Base-by-base conservation (phyloP, 2,797 vertebrate species). In the Falco columbarius region DNA sequence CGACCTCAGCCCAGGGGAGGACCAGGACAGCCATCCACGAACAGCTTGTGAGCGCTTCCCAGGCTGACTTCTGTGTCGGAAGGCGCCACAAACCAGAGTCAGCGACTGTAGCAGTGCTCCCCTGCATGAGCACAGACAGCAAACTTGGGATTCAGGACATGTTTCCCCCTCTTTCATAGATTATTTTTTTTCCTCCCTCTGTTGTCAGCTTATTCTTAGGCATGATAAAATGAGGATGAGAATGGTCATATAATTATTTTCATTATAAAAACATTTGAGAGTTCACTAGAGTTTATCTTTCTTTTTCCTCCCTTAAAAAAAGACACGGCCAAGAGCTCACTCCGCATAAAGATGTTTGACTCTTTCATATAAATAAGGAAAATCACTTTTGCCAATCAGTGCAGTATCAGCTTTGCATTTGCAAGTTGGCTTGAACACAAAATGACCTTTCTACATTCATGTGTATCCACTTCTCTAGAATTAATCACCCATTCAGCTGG, bases 401-500 rank as follows among this genome's bases (percentile, higher is more conserved):
- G 51, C 23, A 81, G 34, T 24, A 65, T 80, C 84, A 72, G 29
- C 56, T 93, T 71, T 81, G 34, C 46, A 29, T 84, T 40, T 86
- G n/a, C 66, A 70, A 62, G 42, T 32, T 74, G 63, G 42, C 58
- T 72, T 81, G 47, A 81, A 79, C 54, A 65, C 77, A 47, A 59
- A 92, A 73, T 72, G 9, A 87, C 87, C 66, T 89, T 93, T 93
- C 81, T 27, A 34, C 21, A 29, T 61, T 72, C 24, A 18, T 12
- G 4, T 20, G 36, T 61, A 85, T 59, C 84, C 63, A 49, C 34
- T 36, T 80, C 76, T 86, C 76, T 24, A 29, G 66, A 90, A 91
- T 84, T 82, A 93, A 92, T 89, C 59, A 75, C 44, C 86, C 63
- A 46, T 76, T 95, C 80, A 73, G 73, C 66, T 63, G 22, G 30